Conservation (phyloP, 2,113 vertebrate species). For the Pipra filicauda region DNA sequence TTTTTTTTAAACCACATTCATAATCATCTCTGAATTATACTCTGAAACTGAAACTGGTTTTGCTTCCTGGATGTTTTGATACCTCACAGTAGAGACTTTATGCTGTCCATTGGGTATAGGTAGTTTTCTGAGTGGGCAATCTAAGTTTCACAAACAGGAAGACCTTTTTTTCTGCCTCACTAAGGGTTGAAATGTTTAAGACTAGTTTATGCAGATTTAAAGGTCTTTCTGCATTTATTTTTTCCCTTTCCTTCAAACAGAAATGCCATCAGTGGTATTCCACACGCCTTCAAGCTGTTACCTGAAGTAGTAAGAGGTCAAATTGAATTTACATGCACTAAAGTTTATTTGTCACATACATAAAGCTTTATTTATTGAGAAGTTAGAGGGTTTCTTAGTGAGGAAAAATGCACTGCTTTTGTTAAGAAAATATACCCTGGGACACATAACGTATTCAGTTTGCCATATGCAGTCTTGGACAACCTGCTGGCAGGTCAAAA, state of each 20-base stretch:
- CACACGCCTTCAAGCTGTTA: background rate
- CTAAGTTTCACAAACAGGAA: background rate
- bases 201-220: background rate
- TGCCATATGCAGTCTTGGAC: background rate
- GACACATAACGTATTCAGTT: background rate
- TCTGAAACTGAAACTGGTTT: background rate
- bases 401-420: background rate
- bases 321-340: background rate
- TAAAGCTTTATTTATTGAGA: background rate
- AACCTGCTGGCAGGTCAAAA: background rate
- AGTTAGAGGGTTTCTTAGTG: background rate
- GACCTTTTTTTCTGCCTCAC: background rate
- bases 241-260: background rate
- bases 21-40: background rate
- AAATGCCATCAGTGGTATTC: background rate
- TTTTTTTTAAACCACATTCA: background rate
- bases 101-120: background rate
- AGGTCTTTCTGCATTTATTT: background rate
- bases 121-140: background rate
- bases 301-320: background rate
- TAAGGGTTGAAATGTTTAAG: background rate
- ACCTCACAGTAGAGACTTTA: background rate
- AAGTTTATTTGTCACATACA: background rate
- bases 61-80: conserved; percentile 12
- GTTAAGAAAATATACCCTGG: background rate